A percentile compares a stretch with the other conserved stretches of the same genome.
These are phyloP conservation scores for Notodonta dromedarius DNA, from an alignment of 2,888 invertebrate genomes.

Conservation along the genomic window DNA sequence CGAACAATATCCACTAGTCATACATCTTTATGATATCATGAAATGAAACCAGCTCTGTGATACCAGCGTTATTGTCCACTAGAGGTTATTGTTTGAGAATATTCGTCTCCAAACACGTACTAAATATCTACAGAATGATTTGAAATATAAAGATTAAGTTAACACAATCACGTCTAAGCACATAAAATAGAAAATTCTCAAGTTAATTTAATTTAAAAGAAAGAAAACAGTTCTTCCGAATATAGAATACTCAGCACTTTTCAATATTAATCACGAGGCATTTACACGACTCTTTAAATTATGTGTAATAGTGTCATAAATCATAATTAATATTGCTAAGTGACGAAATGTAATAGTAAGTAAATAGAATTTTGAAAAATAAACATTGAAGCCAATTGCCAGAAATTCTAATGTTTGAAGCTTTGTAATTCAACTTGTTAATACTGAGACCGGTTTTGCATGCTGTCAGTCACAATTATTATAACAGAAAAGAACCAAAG, in stretches of 20 bases:
- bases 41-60: background rate
- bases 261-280: constrained; percentile 45
- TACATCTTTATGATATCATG: constrained; percentile 7
- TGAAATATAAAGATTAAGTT: constrained; percentile 64
- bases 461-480: constrained; percentile 81
- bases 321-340: constrained; percentile 48
- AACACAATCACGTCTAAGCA: constrained; percentile 81
- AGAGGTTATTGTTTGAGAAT: constrained; percentile 55
- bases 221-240: constrained; percentile 41
- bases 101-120: constrained; percentile 63
- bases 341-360: constrained; percentile 31
- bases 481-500: constrained; percentile 61
- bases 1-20: constrained; percentile 53
- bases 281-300: background rate
- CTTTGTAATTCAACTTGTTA: constrained; percentile 63
- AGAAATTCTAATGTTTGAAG: constrained; percentile 66
- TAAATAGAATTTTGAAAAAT: constrained; percentile 69
- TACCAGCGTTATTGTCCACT: constrained; percentile 9
- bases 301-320: constrained; percentile 4
- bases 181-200: constrained; percentile 50
- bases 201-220: constrained; percentile 29
- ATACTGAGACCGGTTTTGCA: constrained; percentile 65
- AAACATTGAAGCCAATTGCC: constrained; percentile 74
- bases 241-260: constrained; percentile 35
- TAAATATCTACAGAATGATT: constrained; percentile 74